These are phyloP conservation scores for Stigmatopora nigra DNA, from an alignment of 2,113 vertebrate species.

Conservation along the genomic window DNA sequence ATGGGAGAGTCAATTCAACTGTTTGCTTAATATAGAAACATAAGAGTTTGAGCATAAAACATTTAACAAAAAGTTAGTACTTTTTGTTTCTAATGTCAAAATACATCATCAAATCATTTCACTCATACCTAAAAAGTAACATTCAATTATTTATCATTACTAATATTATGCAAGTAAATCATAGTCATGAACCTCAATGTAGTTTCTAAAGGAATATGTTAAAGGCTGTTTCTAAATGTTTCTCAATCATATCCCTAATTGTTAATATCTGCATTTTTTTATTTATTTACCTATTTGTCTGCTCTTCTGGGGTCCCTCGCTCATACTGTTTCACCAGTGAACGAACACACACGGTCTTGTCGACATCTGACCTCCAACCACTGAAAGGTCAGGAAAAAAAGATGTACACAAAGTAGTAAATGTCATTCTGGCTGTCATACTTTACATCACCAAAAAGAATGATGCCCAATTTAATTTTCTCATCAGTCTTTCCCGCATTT, in stretches of 20 bases:
- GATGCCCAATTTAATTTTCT: neutral
- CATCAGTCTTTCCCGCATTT: too few species aligned
- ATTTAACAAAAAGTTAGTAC: neutral
- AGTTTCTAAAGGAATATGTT: neutral
- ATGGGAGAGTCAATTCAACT: too few species aligned
- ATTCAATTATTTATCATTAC: neutral
- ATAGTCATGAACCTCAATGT: neutral
- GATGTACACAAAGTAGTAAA: neutral
- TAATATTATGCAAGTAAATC: too few species aligned
- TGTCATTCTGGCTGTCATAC: neutral
- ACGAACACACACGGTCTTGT: conserved; percentile 78
- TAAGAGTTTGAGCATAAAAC: neutral
- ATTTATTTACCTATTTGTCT: conserved; percentile 72
- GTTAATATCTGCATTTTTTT: neutral
- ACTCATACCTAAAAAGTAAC: neutral
- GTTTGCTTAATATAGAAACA: neutral
- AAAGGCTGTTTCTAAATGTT: too few species aligned
- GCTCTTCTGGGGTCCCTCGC: conserved; percentile 59
- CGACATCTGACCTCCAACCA: conserved; percentile 70
- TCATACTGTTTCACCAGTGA: conserved; percentile 92
- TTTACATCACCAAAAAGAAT: neutral
- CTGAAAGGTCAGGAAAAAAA: conserved; percentile 28
- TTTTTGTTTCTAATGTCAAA: neutral
- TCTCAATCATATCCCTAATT: neutral
- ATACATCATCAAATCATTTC: neutral